Evolutionary conservation across 2,888 invertebrate genomes (phyloP).

Genomic region (Apamea monoglypha): DNA sequence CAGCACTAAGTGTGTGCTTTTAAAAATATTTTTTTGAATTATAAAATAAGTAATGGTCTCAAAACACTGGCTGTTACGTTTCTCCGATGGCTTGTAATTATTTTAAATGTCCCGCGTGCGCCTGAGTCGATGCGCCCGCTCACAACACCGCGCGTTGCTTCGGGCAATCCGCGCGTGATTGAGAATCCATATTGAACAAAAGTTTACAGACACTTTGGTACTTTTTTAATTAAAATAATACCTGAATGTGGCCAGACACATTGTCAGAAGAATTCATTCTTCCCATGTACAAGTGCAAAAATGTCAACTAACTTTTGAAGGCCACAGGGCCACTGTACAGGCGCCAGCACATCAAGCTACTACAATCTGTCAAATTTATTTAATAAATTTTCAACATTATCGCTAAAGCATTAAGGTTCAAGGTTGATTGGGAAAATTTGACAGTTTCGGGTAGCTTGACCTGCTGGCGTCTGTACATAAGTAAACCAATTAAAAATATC

Average conservation of each 20-base stretch:
- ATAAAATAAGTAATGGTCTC: conserved; percentile 90
- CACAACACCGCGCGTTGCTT: conserved; percentile 74
- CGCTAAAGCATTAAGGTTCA: too few relatives aligned
- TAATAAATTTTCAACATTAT: too few relatives aligned
- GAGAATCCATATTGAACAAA: conserved; percentile 86
- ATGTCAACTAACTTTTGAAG: background rate
- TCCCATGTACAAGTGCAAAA: background rate
- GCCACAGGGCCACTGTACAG: too few relatives aligned
- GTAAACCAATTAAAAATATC: background rate
- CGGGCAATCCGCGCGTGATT: conserved; percentile 84
- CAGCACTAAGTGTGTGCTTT: conserved; percentile 85
- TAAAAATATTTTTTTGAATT: conserved; percentile 87
- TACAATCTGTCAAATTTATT: too few relatives aligned
- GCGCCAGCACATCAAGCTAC: too few relatives aligned
- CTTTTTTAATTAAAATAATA: conserved; percentile 57
- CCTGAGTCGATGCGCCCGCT: conserved; percentile 66
- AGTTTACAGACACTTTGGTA: conserved; percentile 50
- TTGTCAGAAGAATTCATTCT: background rate
- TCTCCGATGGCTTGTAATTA: conserved; percentile 90
- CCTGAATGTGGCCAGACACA: conserved; percentile 11
- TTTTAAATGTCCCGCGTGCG: conserved; percentile 90
- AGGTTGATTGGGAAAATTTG: too few relatives aligned
- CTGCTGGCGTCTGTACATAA: too few relatives aligned
- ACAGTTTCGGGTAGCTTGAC: too few relatives aligned
- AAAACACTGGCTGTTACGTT: conserved; percentile 90